Evolutionary conservation across 2,113 vertebrate species (phyloP), one percentile per base, ranked within the genome.

Genomic region (Mus spicilegus): DNA sequence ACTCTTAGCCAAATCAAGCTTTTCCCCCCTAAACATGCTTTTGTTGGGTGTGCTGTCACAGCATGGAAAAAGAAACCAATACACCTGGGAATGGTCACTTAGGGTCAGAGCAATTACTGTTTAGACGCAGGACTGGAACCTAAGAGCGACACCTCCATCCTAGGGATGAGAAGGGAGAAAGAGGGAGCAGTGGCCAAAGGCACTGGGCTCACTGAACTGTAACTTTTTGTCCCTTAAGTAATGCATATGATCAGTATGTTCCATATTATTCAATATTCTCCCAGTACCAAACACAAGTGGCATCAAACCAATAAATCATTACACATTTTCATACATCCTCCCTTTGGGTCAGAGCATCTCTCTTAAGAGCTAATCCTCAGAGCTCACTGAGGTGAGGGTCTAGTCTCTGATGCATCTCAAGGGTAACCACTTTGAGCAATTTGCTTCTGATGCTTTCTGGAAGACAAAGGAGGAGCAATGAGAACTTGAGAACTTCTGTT

Each of bases 321-420:
- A 19, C n/a, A 75, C 30, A 54, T 56, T 90, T 28, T 63, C 7
- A 36, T 2, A 3, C 3, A 16, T 42, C n/a, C 89, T 88, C 91
- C 70, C 73, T 94, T 87, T 72, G 90, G 65, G 76, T 63, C 61
- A 85, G n/a, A 87, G 69, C 54, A 20, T 42, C 26, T 89, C 93
- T 90, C 56, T 90, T 75, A 70, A 51, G 56, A 39, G 20, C 11
- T 17, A 30, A 9, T 69, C 69, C 22, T 12, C 7, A n/a, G 12
- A 77, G 5, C 36, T 69, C 30, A 6, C 5, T 67, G 39, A 56
- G 22, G 30, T 39, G 33, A n/a, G 20, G 54, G 3, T 46, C 73
- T 20, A 46, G 30, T 9, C 46, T 49, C 3, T 8, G 17, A 49
- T 90, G 33, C 39, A 49, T 46, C 11, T 73, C 26, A 26, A 70